These are phyloP conservation scores for Drosophila nigrodunni DNA, from an alignment of 1,140 invertebrate species.

Conservation along the genomic window DNA sequence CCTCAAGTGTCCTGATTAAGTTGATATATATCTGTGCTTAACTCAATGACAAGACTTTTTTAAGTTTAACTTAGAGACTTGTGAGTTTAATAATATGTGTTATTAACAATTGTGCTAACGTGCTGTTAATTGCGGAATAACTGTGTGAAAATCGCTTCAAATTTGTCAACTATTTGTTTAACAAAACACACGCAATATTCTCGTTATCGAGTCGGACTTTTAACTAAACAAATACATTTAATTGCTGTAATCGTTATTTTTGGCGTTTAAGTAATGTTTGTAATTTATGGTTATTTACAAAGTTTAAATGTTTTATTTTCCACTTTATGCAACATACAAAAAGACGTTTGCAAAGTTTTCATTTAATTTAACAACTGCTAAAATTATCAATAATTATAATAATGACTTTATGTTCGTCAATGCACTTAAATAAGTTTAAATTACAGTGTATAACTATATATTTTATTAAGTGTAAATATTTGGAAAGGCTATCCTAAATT, in stretches of 20 bases:
- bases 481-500: too few species aligned
- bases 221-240: neutral
- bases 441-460: too few species aligned
- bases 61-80: slow-evolving; percentile 12
- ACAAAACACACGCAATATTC: slow-evolving; percentile 8
- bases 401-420: too few species aligned
- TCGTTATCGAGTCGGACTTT: slow-evolving; percentile 11
- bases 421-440: too few species aligned
- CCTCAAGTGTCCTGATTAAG: neutral
- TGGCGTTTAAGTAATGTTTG: too few species aligned
- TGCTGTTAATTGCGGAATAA: slow-evolving; percentile 31
- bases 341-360: neutral
- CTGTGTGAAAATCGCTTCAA: slow-evolving; percentile 16
- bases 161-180: slow-evolving; percentile 9
- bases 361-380: neutral
- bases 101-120: slow-evolving; percentile 15
- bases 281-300: too few species aligned
- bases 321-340: too few species aligned
- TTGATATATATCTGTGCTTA: neutral
- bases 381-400: too few species aligned
- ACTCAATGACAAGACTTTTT: slow-evolving; percentile 35
- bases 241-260: slow-evolving; percentile 1
- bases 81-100: slow-evolving; percentile 36
- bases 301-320: too few species aligned
- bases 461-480: too few species aligned